Conservation (phyloP, 2,797 vertebrate genomes). For the Alauda arvensis region DNA sequence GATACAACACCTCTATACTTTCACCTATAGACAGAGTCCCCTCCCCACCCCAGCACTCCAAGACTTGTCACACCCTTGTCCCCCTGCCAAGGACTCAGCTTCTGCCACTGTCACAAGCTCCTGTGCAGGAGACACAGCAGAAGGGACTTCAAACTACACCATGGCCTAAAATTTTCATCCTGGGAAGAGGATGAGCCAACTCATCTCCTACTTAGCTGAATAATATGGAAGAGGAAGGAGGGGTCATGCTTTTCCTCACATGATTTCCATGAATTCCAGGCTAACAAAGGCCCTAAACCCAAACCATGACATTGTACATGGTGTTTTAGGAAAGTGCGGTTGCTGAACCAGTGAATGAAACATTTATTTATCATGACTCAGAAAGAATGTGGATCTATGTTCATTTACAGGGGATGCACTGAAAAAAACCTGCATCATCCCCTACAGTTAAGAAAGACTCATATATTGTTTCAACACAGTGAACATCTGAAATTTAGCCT, state of each 20-base stretch:
- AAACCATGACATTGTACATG: background rate
- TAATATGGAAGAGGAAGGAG: background rate
- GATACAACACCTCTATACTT: background rate
- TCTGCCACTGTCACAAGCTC: background rate
- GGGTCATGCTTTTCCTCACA: background rate
- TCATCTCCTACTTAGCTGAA: background rate
- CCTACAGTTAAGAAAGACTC: background rate
- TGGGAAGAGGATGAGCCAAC: background rate
- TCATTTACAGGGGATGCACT: background rate
- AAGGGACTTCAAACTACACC: background rate
- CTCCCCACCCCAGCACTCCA: background rate
- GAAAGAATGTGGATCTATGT: background rate
- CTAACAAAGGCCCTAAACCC: background rate
- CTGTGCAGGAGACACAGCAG: background rate
- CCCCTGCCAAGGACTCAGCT: background rate
- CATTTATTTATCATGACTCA: background rate
- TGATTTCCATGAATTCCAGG: background rate
- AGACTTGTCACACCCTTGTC: background rate
- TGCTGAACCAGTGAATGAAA: background rate
- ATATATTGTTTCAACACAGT: background rate
- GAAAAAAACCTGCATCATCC: background rate
- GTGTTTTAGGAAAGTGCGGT: constrained; percentile 26
- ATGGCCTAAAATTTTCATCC: background rate
- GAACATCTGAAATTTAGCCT: background rate
- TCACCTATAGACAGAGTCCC: rapidly evolving